Evolutionary conservation across 2,113 vertebrate species (phyloP).

Genomic region (Ailurus styani): DNA sequence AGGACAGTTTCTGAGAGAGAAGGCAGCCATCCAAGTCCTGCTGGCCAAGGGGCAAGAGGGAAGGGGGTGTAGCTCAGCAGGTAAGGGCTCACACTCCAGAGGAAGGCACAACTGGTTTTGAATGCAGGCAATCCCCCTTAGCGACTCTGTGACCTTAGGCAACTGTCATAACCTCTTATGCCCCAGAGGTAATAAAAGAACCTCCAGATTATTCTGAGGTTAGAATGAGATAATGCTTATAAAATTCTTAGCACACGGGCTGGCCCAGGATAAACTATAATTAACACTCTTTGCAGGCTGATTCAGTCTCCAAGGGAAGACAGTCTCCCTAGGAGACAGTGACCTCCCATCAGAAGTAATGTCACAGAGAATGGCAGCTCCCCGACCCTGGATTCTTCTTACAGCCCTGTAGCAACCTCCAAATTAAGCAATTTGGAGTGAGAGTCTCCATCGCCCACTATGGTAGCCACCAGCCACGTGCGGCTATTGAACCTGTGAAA

Average conservation of each 20-base stretch:
- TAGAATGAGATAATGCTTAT: background rate
- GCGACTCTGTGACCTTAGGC: background rate
- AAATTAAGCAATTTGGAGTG: background rate
- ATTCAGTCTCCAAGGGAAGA: background rate
- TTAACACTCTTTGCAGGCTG: background rate
- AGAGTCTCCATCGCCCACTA: fast-evolving
- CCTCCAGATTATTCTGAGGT: background rate
- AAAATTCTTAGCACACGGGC: background rate
- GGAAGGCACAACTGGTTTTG: background rate
- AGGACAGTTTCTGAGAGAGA: background rate
- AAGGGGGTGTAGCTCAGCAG: too few species aligned
- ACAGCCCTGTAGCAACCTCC: background rate
- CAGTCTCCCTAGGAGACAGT: background rate
- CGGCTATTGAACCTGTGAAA: background rate
- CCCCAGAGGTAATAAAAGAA: slow-evolving; percentile 5
- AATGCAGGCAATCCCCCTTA: background rate
- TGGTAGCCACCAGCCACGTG: background rate
- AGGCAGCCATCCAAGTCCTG: background rate
- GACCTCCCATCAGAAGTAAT: background rate
- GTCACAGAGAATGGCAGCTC: background rate
- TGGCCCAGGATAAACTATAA: background rate
- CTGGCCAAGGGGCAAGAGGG: background rate
- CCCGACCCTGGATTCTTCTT: background rate
- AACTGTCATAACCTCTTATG: slow-evolving; percentile 29
- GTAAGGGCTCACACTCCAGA: background rate